Conservation (phyloP, 2,113 vertebrate genomes). For the Paracyprichromis sp. region DNA sequence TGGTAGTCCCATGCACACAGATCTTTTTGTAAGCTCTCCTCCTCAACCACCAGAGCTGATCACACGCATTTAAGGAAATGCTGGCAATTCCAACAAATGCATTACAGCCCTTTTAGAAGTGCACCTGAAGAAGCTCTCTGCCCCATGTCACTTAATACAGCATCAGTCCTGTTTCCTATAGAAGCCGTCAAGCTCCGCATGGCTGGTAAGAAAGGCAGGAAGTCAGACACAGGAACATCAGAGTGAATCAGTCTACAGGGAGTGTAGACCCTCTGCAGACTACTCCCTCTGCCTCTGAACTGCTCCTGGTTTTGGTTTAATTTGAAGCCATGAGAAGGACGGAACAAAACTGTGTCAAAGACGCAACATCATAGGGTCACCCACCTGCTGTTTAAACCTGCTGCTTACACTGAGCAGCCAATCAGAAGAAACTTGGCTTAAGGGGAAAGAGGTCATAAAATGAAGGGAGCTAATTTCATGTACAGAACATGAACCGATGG, state of each 20-base stretch:
- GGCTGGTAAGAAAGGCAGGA: background rate
- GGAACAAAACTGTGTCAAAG: background rate
- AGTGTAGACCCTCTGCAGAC: background rate
- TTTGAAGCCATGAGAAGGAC: rapidly evolving
- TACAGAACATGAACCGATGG: background rate
- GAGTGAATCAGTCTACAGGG: background rate
- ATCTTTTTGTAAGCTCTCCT: background rate
- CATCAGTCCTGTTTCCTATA: background rate
- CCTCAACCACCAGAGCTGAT: background rate
- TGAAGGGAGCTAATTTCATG: background rate
- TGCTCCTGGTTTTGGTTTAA: background rate
- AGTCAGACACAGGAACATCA: background rate
- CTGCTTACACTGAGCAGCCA: background rate
- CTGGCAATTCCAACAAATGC: background rate
- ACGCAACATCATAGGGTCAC: background rate
- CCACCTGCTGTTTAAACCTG: background rate
- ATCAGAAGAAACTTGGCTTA: background rate
- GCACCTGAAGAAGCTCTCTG: background rate
- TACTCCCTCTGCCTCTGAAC: background rate
- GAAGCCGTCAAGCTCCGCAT: rapidly evolving
- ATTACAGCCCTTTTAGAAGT: background rate
- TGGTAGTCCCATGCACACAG: background rate
- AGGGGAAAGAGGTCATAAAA: background rate
- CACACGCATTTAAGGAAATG: background rate
- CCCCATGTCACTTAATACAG: background rate